phyloP scores from a whole-genome alignment of 2,797 vertebrate genomes.

The Cephalopachus bancanus region DNA sequence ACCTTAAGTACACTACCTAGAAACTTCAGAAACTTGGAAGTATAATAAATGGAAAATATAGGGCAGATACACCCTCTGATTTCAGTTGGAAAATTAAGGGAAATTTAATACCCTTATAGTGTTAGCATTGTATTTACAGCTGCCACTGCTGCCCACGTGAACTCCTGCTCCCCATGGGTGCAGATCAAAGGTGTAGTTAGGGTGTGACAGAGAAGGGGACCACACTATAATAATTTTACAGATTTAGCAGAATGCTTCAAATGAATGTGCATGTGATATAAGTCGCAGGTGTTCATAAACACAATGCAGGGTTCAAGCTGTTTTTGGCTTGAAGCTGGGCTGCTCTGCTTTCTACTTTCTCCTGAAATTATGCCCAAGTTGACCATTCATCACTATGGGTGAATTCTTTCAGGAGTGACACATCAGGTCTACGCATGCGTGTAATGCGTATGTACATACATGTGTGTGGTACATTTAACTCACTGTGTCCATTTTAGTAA shows the following conservation, averaged over 20 bases:
- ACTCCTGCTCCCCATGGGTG: slow-evolving; percentile 85
- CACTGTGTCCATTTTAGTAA: background rate
- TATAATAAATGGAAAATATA: slow-evolving; percentile 75
- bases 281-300: slow-evolving; percentile 87
- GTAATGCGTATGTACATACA: background rate
- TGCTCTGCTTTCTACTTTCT: slow-evolving; percentile 45
- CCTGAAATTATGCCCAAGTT: background rate
- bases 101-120: slow-evolving; percentile 86
- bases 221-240: slow-evolving; percentile 87
- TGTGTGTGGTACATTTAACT: background rate
- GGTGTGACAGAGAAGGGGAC: slow-evolving; percentile 80
- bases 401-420: background rate
- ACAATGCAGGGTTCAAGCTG: slow-evolving; percentile 54
- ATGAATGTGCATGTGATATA: slow-evolving; percentile 81
- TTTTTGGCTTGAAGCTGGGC: slow-evolving; percentile 47
- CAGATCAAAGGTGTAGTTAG: slow-evolving; percentile 87
- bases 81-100: slow-evolving; percentile 84
- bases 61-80: slow-evolving; percentile 78
- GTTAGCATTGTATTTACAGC: slow-evolving; percentile 89
- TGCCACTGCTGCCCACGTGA: slow-evolving; percentile 85
- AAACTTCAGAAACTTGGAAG: slow-evolving; percentile 84
- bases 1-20: slow-evolving; percentile 81
- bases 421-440: background rate
- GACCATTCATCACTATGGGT: background rate
- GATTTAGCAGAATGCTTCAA: slow-evolving; percentile 86